Evolutionary conservation across 2,888 invertebrate genomes (phyloP).

Genomic region (Limnephilus lunatus): DNA sequence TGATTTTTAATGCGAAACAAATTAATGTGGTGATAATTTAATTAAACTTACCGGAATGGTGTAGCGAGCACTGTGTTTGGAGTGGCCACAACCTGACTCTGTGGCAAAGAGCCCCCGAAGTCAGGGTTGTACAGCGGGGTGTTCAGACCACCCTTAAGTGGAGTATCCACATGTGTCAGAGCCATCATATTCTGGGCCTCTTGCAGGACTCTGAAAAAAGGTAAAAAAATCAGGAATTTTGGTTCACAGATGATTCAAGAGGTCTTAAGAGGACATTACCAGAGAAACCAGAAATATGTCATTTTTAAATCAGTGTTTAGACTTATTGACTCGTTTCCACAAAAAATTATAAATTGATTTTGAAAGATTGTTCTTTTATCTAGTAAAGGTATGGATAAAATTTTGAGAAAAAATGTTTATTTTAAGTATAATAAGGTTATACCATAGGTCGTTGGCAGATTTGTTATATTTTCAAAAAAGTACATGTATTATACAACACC

Average conservation of each 20-base stretch:
- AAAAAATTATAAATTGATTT: too few species aligned
- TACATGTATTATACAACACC: too few species aligned
- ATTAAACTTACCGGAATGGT: constrained; percentile 81
- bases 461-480: too few species aligned
- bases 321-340: too few species aligned
- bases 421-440: too few species aligned
- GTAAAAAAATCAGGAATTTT: background rate
- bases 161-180: constrained; percentile 97
- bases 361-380: too few species aligned
- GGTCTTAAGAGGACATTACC: too few species aligned
- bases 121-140: constrained; percentile 94
- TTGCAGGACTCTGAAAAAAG: constrained; percentile 81
- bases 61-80: constrained; percentile 95
- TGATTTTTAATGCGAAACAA: background rate
- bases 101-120: constrained; percentile 90
- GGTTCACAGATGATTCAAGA: background rate
- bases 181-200: constrained; percentile 99
- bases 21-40: constrained; percentile 2
- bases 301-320: too few species aligned
- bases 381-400: too few species aligned
- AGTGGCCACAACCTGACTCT: constrained; percentile 84
- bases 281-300: too few species aligned
- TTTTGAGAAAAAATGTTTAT: too few species aligned
- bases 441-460: too few species aligned
- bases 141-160: constrained; percentile 96